phyloP scores from a whole-genome alignment of 2,888 invertebrate species.

The Limnephilus marmoratus region DNA sequence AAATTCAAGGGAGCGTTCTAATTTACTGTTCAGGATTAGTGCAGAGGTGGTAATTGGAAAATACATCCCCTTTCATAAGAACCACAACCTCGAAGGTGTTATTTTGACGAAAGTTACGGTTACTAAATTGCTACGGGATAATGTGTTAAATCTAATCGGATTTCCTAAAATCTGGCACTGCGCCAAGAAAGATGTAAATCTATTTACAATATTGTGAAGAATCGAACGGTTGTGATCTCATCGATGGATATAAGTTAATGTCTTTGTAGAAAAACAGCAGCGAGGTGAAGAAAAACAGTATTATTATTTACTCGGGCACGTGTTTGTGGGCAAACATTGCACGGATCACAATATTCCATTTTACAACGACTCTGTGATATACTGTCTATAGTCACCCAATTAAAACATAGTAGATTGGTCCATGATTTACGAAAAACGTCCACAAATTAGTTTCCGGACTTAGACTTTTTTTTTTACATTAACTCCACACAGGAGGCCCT shows the following conservation, averaged over 20 bases:
- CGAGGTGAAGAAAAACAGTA: not conserved
- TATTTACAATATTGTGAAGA: not conserved
- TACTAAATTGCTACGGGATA: not conserved
- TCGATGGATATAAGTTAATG: not conserved
- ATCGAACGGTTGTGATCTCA: not conserved
- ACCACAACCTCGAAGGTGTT: not conserved
- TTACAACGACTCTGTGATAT: not conserved
- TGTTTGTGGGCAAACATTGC: not conserved
- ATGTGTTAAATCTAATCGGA: not conserved
- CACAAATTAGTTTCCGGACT: not conserved
- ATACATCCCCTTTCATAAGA: not conserved
- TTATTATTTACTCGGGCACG: not conserved
- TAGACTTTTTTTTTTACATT: too few species aligned
- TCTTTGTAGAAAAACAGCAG: not conserved
- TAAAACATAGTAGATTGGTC: not conserved
- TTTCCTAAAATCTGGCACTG: not conserved
- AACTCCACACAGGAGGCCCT: too few species aligned
- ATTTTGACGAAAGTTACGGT: not conserved
- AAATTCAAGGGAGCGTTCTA: not conserved
- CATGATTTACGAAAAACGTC: not conserved
- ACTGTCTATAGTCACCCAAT: not conserved
- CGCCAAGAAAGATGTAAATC: not conserved
- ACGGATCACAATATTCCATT: not conserved
- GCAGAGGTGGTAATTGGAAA: not conserved
- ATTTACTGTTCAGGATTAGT: not conserved